These are phyloP conservation scores for Mirza zaza DNA, from an alignment of 2,113 vertebrate species.

Conservation along the genomic window DNA sequence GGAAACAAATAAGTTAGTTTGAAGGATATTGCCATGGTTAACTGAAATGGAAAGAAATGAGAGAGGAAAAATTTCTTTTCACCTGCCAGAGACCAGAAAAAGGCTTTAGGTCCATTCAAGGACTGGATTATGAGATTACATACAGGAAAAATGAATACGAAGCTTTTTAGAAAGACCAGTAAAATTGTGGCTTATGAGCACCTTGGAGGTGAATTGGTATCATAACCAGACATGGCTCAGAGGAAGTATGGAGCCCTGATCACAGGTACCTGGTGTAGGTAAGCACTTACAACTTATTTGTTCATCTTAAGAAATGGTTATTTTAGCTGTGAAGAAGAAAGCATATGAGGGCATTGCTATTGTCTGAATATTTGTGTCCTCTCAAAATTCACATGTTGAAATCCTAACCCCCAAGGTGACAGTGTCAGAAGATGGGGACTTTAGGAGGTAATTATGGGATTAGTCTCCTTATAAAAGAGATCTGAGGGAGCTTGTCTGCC, in stretches of 20 bases:
- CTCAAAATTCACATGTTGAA: background rate
- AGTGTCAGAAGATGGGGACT: background rate
- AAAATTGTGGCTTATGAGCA: background rate
- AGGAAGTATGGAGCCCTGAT: background rate
- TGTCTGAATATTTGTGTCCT: background rate
- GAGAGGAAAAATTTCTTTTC: background rate
- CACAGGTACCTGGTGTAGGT: background rate
- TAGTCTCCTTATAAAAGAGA: background rate
- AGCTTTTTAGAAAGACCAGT: background rate
- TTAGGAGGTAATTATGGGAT: background rate
- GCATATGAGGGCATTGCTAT: background rate
- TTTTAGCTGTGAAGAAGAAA: background rate
- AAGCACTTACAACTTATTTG: background rate
- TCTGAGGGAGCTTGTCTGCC: background rate
- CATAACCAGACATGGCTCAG: background rate
- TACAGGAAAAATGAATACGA: background rate
- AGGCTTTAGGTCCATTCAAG: background rate
- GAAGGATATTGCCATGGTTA: background rate
- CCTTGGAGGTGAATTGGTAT: background rate
- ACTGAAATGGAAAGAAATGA: background rate
- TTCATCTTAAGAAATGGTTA: background rate
- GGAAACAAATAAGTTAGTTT: background rate
- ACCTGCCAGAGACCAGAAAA: background rate
- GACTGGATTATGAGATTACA: background rate
- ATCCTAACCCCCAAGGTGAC: background rate